phyloP scores from a whole-genome alignment of 2,113 vertebrate species.

The Nesogale talazaci region DNA sequence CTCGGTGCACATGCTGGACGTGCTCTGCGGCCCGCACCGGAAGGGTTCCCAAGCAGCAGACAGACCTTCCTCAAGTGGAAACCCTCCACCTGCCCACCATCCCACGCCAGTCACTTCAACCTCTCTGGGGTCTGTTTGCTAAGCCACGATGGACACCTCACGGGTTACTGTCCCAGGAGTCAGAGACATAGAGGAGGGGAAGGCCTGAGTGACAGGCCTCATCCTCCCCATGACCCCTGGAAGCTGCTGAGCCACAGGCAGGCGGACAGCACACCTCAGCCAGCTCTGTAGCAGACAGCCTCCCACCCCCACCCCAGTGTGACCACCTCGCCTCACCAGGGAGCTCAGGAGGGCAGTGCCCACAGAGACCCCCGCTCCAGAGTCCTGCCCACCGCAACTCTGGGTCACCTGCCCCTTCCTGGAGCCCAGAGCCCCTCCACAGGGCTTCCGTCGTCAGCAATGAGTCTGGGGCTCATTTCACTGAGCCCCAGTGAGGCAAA shows the following conservation, averaged over 20 bases:
- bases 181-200: neutral
- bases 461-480: too few relatives aligned
- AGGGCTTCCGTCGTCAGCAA: neutral
- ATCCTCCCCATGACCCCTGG: neutral
- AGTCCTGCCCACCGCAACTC: neutral
- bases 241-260: neutral
- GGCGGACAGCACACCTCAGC: neutral
- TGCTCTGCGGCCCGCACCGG: neutral
- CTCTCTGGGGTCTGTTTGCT: neutral
- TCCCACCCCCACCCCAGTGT: too few relatives aligned
- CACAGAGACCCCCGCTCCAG: neutral
- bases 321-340: neutral
- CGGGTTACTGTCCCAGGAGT: neutral
- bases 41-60: neutral
- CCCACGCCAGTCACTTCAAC: neutral
- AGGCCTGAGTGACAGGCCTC: neutral
- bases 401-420: conserved; percentile 2
- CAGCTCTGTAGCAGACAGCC: neutral
- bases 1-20: neutral
- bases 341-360: neutral
- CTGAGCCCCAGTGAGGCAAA: neutral
- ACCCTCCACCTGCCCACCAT: neutral
- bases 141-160: neutral
- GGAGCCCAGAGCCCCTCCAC: neutral
- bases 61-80: neutral